Evolutionary conservation across 2,888 invertebrate species (phyloP).

Genomic region (Sturmia bella): DNA sequence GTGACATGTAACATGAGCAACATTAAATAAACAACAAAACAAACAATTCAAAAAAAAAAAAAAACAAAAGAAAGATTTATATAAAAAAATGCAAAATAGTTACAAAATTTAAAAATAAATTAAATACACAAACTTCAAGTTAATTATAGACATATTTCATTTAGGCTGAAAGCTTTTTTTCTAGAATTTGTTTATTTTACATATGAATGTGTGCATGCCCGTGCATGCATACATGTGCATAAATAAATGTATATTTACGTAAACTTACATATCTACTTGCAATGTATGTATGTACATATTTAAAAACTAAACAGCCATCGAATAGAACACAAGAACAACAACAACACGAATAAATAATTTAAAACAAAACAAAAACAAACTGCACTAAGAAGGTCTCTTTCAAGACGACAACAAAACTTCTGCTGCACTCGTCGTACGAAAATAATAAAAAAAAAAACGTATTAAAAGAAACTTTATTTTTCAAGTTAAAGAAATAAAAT

Average conservation of each 20-base stretch:
- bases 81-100: slow-evolving; percentile 9
- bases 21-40: too few species aligned
- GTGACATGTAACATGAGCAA: slow-evolving; percentile 64
- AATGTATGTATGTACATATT: slow-evolving; percentile 19
- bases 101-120: too few species aligned
- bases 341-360: too few species aligned
- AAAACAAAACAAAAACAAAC: slow-evolving; percentile 25
- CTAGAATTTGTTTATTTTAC: too few species aligned
- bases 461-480: not conserved
- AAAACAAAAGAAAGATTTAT: not conserved
- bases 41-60: too few species aligned
- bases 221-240: not conserved
- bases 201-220: too few species aligned
- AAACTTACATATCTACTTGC: too few species aligned
- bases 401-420: slow-evolving; percentile 16
- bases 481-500: slow-evolving; percentile 7
- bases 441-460: slow-evolving; percentile 27
- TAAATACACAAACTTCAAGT: too few species aligned
- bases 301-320: slow-evolving; percentile 48
- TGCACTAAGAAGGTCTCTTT: slow-evolving; percentile 40
- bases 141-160: too few species aligned
- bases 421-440: slow-evolving; percentile 24
- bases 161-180: too few species aligned
- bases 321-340: slow-evolving; percentile 39
- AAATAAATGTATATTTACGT: not conserved